phyloP scores from a whole-genome alignment of 1,140 invertebrate genomes.

The Lamellibrachia luymesi region DNA sequence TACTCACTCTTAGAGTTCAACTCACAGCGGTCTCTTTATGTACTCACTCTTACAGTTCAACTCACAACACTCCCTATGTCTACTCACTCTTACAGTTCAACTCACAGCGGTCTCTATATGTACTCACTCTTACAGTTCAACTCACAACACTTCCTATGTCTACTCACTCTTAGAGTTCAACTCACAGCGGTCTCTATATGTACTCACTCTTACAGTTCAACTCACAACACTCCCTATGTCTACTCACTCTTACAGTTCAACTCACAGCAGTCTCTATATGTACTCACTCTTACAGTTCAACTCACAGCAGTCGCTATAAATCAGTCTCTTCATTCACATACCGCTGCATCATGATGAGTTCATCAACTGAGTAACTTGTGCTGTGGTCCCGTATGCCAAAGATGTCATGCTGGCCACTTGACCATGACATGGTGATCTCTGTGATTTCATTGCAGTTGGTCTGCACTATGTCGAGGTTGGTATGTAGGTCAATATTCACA shows the following conservation, averaged over 20 bases:
- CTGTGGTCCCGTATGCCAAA: constrained; percentile 39
- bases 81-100: no score
- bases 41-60: no score
- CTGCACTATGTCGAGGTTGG: constrained; percentile 54
- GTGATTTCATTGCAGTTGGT: constrained; percentile 51
- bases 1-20: no score
- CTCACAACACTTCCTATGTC: no score
- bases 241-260: neutral
- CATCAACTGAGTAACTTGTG: constrained; percentile 50
- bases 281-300: neutral
- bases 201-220: neutral
- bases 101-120: no score
- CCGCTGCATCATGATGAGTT: constrained; percentile 50
- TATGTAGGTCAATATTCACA: constrained; percentile 51
- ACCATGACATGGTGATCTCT: constrained; percentile 49
- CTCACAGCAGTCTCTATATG: neutral
- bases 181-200: no score
- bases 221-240: neutral
- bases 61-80: no score
- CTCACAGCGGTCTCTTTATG: no score
- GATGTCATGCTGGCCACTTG: constrained; percentile 41
- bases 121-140: no score
- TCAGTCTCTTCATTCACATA: constrained; percentile 22
- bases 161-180: neutral
- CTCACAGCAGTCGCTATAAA: neutral